Base-by-base conservation (phyloP, 2,113 vertebrate genomes). In the Chionomys nivalis region DNA sequence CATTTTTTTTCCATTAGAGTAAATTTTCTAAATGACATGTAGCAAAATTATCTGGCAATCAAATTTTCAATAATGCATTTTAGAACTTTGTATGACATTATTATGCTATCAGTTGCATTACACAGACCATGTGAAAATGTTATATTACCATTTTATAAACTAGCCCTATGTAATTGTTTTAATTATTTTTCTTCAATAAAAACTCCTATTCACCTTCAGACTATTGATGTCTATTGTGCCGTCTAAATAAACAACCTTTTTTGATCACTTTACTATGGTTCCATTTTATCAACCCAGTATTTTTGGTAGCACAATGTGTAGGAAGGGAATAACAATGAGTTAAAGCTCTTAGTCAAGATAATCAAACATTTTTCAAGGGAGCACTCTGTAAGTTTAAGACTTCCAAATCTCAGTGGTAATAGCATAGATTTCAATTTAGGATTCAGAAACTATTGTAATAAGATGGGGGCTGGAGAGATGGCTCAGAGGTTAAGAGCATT, bases 111-210 rank as follows among this genome's bases (percentile, higher is more conserved):
- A 26, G 12, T 72, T 77, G 14, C 6, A 65, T 91, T 93, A 73
- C 26, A 88, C 26, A 78, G 7, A 68, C 3, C 63, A 52, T 87
- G 52, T 95, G 52, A 49, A 92, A 61, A 79, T 95, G 8, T 26
- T 89, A 16, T 79, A 68, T 42, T 8, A 87, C 82, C 4, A 79
- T 82, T 81, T 96, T 77, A 58, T 49, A 79, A 88, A 68, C 6
- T 82, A 76, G 21, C 47, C 63, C 65, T 72, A 63, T 73, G 86
- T 89, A 89, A 55, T 76, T 90, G 68, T 76, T 88, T 89, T 87
- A 95, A 94, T 75, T 94, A 42, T 63, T 95, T 78, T 86, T 87
- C 72, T 79, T 92, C 55, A 86, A 55, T 65, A 91, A 72, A 89
- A 91, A 79, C 36, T 6, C 31, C 12, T 49, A 95, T 24, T 83